phyloP scores from a whole-genome alignment of 2,113 vertebrate genomes.

The Tinamus guttatus region DNA sequence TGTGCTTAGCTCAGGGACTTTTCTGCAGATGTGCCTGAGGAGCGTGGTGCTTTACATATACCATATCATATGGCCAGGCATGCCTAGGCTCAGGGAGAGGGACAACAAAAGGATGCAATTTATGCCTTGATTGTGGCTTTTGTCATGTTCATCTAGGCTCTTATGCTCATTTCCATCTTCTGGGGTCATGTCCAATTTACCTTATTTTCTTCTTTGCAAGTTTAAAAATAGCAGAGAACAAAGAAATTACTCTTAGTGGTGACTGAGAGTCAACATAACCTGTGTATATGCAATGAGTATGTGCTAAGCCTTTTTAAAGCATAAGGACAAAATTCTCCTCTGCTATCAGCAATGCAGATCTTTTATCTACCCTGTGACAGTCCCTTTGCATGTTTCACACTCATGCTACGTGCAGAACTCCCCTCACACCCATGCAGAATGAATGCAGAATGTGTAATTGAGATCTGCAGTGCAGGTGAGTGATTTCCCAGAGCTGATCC shows the following conservation, averaged over 20 bases:
- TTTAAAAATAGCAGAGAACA: constrained; percentile 43
- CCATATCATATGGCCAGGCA: neutral
- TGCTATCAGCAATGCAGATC: constrained; percentile 19
- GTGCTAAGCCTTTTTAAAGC: neutral
- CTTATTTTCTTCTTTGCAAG: constrained; percentile 58
- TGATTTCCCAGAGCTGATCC: constrained; percentile 33
- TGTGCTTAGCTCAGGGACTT: constrained; percentile 4
- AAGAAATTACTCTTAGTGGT: neutral
- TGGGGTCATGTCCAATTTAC: constrained; percentile 51
- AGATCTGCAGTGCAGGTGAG: constrained; percentile 62
- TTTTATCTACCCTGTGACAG: constrained; percentile 34
- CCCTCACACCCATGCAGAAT: neutral
- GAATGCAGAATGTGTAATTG: constrained; percentile 51
- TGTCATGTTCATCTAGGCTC: constrained; percentile 41
- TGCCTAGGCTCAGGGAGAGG: constrained; percentile 11
- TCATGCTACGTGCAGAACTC: constrained; percentile 15
- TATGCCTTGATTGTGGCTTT: constrained; percentile 66
- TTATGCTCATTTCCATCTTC: constrained; percentile 46
- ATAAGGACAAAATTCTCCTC: neutral
- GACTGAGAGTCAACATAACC: constrained; percentile 6
- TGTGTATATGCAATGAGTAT: neutral
- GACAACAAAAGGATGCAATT: constrained; percentile 51
- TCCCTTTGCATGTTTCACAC: constrained; percentile 28
- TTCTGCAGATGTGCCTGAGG: neutral
- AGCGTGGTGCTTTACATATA: neutral